These are phyloP conservation scores for Micromys minutus DNA, from an alignment of 2,113 vertebrate genomes.

Conservation along the genomic window DNA sequence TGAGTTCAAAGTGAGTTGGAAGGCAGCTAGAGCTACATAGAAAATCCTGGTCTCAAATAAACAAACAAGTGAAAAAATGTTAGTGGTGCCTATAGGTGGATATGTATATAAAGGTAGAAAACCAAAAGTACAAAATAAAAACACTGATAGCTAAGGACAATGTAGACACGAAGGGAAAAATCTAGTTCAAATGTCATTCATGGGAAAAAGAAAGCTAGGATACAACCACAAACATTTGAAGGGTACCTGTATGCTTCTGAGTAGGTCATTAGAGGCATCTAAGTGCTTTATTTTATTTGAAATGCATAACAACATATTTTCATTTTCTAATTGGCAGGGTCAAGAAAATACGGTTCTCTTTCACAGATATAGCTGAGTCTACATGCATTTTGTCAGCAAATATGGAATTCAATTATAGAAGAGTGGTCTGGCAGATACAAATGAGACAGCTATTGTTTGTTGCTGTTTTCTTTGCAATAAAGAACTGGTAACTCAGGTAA, in stretches of 20 bases:
- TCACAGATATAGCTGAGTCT: conserved; percentile 38
- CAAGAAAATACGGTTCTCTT: conserved; percentile 28
- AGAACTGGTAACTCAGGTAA: background rate
- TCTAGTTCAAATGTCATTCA: conserved; percentile 17
- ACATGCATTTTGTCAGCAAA: conserved; percentile 22
- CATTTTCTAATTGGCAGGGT: background rate
- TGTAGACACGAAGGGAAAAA: conserved; percentile 1
- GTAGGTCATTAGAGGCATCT: conserved; percentile 28
- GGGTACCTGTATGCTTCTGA: conserved; percentile 26
- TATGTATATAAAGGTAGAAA: background rate
- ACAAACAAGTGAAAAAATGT: background rate
- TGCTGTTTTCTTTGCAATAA: background rate
- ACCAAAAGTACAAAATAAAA: conserved; percentile 22
- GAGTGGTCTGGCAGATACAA: conserved; percentile 43
- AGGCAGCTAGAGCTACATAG: background rate
- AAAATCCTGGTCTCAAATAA: background rate
- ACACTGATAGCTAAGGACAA: conserved; percentile 3
- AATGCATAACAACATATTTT: background rate
- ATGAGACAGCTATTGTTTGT: background rate
- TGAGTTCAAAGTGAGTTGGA: background rate
- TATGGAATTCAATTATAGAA: background rate
- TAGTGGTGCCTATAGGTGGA: background rate
- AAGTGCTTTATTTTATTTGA: conserved; percentile 8
- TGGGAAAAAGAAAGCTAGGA: background rate
- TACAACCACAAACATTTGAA: background rate